A percentile compares a stretch with the other conserved stretches of the same genome.
phyloP scores from a whole-genome alignment of 2,888 invertebrate genomes.

The Tridacna crocea region DNA sequence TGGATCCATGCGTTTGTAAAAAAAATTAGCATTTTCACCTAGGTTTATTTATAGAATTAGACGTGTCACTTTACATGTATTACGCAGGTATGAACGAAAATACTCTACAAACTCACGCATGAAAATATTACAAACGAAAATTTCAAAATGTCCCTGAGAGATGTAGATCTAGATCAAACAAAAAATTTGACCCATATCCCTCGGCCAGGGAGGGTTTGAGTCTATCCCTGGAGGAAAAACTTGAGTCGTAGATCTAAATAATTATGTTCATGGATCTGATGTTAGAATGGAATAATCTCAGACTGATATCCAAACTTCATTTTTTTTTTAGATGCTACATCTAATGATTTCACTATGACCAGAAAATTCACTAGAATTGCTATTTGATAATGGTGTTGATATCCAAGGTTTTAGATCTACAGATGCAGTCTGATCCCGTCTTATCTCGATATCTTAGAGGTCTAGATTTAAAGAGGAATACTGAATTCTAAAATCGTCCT shows the following conservation, averaged over 20 bases:
- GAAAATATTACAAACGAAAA: not conserved
- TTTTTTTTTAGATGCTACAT: not conserved
- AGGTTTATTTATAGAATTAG: slow-evolving; percentile 13
- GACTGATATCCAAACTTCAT: not conserved
- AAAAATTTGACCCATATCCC: no score
- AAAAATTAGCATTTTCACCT: not conserved
- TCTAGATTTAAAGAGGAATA: no score
- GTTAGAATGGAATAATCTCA: not conserved
- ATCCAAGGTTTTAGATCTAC: no score
- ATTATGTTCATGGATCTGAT: no score
- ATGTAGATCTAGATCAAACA: no score
- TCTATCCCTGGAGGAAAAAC: not conserved
- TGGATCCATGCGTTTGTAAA: not conserved
- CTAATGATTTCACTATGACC: not conserved
- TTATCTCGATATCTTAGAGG: no score
- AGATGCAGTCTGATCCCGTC: no score
- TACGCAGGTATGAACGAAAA: slow-evolving; percentile 1
- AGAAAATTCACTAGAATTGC: not conserved
- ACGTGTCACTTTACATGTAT: slow-evolving; percentile 19
- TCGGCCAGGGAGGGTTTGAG: no score
- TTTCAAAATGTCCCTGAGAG: not conserved
- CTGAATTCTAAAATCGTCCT: no score
- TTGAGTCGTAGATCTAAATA: not conserved
- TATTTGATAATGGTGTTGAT: no score
- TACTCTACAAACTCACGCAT: not conserved